These are phyloP conservation scores for Steatornis caripensis DNA, from an alignment of 2,113 vertebrate genomes.

Conservation along the genomic window DNA sequence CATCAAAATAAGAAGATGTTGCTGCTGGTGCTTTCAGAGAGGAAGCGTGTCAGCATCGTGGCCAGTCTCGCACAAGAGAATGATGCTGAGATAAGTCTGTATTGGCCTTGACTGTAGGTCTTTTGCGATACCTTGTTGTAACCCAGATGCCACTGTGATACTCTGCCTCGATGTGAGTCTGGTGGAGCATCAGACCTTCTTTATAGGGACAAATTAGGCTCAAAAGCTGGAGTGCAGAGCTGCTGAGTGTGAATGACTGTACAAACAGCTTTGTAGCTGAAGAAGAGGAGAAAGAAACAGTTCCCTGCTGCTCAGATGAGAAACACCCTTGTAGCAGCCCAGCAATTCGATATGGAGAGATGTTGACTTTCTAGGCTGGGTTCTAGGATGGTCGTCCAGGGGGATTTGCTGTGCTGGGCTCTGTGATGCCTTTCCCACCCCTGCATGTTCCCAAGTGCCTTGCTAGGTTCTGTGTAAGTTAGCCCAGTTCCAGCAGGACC, in stretches of 20 bases:
- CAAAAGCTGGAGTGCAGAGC: not conserved
- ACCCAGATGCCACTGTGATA: not conserved
- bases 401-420: not conserved
- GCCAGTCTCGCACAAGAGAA: rapidly evolving
- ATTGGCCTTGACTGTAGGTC: not conserved
- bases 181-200: not conserved
- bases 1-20: rapidly evolving
- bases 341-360: not conserved
- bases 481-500: not conserved
- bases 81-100: rapidly evolving
- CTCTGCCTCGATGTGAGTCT: rapidly evolving
- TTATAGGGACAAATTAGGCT: not conserved
- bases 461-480: not conserved
- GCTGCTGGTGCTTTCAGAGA: not conserved
- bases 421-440: not conserved
- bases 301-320: not conserved
- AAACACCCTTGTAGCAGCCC: not conserved
- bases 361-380: not conserved
- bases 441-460: not conserved
- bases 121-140: not conserved
- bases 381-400: not conserved
- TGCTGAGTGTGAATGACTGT: not conserved
- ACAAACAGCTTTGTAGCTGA: not conserved
- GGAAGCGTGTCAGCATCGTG: rapidly evolving
- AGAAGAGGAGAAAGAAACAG: not conserved